Percentiles rank a stretch among this genome's conserved stretches.
phyloP scores from a whole-genome alignment of 2,797 vertebrate species.

The Ficedula albicollis region DNA sequence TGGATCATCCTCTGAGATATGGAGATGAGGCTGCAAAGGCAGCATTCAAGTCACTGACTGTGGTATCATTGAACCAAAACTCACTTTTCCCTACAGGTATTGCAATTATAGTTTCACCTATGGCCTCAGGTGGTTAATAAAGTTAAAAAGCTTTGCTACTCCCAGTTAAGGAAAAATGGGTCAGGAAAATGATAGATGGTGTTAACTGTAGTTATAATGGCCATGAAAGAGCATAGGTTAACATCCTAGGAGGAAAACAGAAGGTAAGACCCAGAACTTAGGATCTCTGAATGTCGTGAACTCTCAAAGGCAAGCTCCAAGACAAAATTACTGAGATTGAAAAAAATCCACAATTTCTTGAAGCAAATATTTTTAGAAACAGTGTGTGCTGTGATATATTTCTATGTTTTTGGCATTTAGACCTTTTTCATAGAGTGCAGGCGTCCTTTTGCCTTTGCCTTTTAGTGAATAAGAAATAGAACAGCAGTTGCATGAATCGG shows the following conservation, averaged over 20 bases:
- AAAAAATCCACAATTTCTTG: not conserved
- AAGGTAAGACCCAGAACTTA: not conserved
- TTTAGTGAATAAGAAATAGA: constrained; percentile 16
- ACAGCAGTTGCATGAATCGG: not conserved
- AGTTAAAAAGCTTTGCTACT: not conserved
- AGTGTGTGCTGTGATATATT: not conserved
- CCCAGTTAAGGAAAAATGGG: not conserved
- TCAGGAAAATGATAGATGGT: not conserved
- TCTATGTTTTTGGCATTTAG: constrained; percentile 8
- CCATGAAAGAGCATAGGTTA: not conserved
- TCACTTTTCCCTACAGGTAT: not conserved
- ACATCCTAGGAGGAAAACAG: not conserved
- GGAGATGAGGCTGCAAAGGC: not conserved
- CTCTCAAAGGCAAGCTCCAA: not conserved
- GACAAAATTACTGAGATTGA: not conserved
- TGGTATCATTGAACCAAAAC: not conserved
- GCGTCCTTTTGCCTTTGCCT: not conserved
- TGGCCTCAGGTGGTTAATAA: not conserved
- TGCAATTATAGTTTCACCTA: not conserved
- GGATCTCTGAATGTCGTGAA: not conserved
- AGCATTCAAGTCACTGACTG: not conserved
- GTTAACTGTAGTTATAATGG: not conserved
- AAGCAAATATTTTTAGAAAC: constrained; percentile 1
- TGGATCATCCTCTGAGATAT: not conserved
- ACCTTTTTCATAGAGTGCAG: not conserved